phyloP scores from a whole-genome alignment of 2,888 invertebrate genomes.

The Archips crataeganus region DNA sequence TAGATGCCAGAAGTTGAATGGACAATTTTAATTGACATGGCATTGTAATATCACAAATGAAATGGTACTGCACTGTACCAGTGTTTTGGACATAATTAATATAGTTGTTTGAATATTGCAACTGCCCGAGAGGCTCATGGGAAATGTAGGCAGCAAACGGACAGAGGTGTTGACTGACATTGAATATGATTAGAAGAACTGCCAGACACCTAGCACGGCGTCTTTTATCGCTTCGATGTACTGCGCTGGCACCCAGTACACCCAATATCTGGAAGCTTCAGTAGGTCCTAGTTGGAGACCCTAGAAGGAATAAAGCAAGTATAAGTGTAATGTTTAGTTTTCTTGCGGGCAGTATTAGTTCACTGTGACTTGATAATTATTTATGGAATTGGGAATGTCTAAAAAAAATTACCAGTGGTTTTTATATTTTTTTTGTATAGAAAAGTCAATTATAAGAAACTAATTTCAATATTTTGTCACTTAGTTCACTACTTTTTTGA shows the following conservation, averaged over 20 bases:
- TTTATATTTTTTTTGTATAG: too few species aligned
- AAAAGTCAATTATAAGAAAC: too few species aligned
- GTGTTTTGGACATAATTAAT: conserved; percentile 59
- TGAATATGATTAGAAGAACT: conserved; percentile 86
- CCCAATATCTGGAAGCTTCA: conserved; percentile 96
- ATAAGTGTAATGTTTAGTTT: not conserved
- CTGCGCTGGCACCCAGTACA: conserved; percentile 97
- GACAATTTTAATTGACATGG: conserved; percentile 84
- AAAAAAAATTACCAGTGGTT: too few species aligned
- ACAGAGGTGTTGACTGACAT: conserved; percentile 50
- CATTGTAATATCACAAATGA: conserved; percentile 79
- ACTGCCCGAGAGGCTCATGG: conserved; percentile 73
- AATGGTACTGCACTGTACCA: conserved; percentile 71
- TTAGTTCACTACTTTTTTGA: too few species aligned
- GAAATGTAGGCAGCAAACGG: conserved; percentile 64
- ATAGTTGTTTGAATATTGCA: conserved; percentile 68
- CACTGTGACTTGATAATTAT: not conserved
- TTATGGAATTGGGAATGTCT: too few species aligned
- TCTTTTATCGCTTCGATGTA: conserved; percentile 96
- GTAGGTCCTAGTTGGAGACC: conserved; percentile 96
- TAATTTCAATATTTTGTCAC: too few species aligned
- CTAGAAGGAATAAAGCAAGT: conserved; percentile 71
- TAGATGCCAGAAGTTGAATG: conserved; percentile 76
- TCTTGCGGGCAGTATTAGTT: not conserved
- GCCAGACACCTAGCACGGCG: conserved; percentile 95